A percentile compares a stretch with the other conserved stretches of the same genome.
These are phyloP conservation scores for Caracal caracal DNA, from an alignment of 2,113 vertebrate genomes.

Conservation along the genomic window DNA sequence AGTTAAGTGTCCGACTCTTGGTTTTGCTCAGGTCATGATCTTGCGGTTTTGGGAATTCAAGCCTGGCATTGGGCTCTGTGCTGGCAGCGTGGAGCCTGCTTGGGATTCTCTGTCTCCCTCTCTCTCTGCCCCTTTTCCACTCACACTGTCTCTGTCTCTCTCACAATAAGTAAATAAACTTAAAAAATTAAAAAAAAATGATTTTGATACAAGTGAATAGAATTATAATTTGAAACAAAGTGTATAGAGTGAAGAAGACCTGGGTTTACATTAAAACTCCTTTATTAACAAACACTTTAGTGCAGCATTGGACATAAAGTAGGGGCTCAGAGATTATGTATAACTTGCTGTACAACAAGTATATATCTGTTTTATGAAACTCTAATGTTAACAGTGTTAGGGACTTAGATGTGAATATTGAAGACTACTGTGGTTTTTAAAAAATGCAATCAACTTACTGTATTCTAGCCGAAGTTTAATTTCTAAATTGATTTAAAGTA, in stretches of 20 bases:
- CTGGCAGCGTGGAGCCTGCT: too few relatives aligned
- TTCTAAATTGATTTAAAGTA: conserved; percentile 46
- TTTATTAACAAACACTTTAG: conserved; percentile 56
- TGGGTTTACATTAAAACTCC: conserved; percentile 61
- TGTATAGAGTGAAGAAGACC: conserved; percentile 12
- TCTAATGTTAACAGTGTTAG: conserved; percentile 41
- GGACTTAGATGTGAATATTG: conserved; percentile 41
- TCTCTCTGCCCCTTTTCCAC: too few relatives aligned
- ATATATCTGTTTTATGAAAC: conserved; percentile 37
- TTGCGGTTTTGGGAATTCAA: too few relatives aligned
- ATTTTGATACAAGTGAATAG: conserved; percentile 48
- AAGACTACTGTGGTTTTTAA: conserved; percentile 31
- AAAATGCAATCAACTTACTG: conserved; percentile 29
- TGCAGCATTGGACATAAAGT: neutral
- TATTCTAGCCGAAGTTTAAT: conserved; percentile 40
- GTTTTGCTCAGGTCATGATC: too few relatives aligned
- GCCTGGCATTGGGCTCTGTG: too few relatives aligned
- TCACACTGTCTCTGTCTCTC: too few relatives aligned
- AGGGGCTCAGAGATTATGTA: neutral
- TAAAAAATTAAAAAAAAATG: neutral
- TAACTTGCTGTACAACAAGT: neutral
- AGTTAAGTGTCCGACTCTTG: too few relatives aligned
- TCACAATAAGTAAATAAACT: too few relatives aligned
- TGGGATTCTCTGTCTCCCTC: too few relatives aligned
- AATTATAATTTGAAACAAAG: conserved; percentile 43